These are phyloP conservation scores for Melanotaenia parkinsoni DNA, from an alignment of 2,797 vertebrate species.

Conservation along the genomic window DNA sequence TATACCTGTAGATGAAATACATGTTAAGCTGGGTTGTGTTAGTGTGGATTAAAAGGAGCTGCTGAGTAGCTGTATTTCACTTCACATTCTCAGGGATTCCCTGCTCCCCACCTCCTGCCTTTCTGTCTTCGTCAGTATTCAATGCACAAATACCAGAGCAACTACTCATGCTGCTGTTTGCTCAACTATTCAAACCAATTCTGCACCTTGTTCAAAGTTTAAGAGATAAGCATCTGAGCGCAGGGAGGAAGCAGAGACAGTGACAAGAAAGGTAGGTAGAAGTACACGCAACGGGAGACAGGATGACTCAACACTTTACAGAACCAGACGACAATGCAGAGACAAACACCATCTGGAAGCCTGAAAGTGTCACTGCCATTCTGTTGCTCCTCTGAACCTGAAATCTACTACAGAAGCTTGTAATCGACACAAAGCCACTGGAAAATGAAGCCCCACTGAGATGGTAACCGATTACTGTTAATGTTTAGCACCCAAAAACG, in stretches of 20 bases:
- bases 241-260: conserved; percentile 17
- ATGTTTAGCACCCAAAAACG: conserved; percentile 38
- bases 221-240: conserved; percentile 29
- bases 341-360: conserved; percentile 69
- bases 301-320: conserved; percentile 55
- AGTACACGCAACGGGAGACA: conserved; percentile 31
- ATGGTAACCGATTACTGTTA: conserved; percentile 36
- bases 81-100: conserved; percentile 46
- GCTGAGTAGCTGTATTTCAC: conserved; percentile 13
- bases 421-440: conserved; percentile 58
- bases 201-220: conserved; percentile 46
- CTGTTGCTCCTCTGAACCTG: conserved; percentile 32
- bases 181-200: conserved; percentile 44
- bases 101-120: conserved; percentile 20
- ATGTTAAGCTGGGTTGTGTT: conserved; percentile 14
- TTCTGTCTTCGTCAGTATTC: conserved; percentile 35
- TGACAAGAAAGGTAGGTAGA: conserved; percentile 12
- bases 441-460: conserved; percentile 40
- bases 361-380: conserved; percentile 18
- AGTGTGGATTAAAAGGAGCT: conserved; percentile 6
- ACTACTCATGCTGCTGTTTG: conserved; percentile 49
- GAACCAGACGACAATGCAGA: conserved; percentile 36
- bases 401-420: conserved; percentile 50
- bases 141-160: conserved; percentile 26
- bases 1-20: conserved; percentile 26